Conservation (phyloP, 2,113 vertebrate genomes). For the Callaeas wilsoni region DNA sequence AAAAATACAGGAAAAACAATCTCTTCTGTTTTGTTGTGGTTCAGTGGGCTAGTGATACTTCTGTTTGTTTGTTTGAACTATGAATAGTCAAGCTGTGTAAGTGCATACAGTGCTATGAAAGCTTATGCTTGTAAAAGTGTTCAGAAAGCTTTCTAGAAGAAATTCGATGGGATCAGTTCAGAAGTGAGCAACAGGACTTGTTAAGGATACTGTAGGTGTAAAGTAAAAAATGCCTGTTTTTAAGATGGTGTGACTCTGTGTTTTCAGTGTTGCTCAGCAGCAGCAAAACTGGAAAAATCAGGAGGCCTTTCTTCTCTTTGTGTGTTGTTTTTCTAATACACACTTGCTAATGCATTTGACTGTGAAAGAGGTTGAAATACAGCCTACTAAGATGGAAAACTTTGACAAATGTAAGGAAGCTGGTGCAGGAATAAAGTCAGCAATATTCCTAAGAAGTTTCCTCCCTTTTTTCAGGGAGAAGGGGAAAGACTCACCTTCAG, state of each 20-base stretch:
- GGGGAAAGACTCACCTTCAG: fast-evolving
- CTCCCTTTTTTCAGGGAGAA: background rate
- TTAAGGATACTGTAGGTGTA: background rate
- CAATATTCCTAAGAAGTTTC: background rate
- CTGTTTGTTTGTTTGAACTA: background rate
- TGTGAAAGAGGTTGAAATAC: background rate
- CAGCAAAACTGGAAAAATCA: background rate
- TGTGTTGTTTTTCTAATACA: background rate
- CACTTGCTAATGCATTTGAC: background rate
- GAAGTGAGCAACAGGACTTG: background rate
- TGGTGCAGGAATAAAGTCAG: background rate
- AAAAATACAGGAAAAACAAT: background rate
- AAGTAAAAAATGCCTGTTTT: background rate
- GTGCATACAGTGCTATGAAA: background rate
- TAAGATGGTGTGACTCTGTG: background rate
- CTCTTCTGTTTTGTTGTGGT: background rate
- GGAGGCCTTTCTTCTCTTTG: background rate
- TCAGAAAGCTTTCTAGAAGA: background rate
- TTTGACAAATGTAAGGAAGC: background rate
- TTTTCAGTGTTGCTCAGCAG: background rate
- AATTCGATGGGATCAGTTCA: background rate
- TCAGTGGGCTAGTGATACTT: background rate
- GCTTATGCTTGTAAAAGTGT: background rate
- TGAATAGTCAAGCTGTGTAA: background rate
- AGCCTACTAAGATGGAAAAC: background rate